Conservation (phyloP, 2,113 vertebrate species). For the Bambusicola thoracicus region DNA sequence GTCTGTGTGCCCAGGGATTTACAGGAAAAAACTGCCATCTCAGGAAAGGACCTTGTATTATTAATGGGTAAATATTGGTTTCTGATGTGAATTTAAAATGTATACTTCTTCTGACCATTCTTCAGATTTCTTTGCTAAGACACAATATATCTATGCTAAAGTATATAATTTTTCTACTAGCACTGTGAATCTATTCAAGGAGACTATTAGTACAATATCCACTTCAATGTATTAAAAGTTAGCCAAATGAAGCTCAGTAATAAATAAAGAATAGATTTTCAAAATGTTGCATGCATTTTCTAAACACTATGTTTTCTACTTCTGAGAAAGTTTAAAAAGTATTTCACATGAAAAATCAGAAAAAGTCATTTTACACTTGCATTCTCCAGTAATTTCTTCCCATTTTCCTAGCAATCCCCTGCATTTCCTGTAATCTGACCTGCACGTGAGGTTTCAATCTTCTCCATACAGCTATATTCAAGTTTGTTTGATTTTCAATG, state of each 20-base stretch:
- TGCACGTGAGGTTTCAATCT: background rate
- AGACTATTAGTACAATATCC: background rate
- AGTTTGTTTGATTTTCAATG: background rate
- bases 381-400: background rate
- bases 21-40: conserved; percentile 83
- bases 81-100: background rate
- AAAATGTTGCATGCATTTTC: background rate
- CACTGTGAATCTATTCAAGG: background rate
- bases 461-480: background rate
- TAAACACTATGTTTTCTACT: background rate
- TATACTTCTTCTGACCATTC: background rate
- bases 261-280: background rate
- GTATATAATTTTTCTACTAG: background rate
- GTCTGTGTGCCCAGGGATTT: conserved; percentile 85
- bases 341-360: background rate
- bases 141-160: background rate
- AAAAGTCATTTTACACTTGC: background rate
- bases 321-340: background rate
- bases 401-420: background rate
- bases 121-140: background rate
- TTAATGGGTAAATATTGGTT: conserved; percentile 82
- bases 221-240: background rate
- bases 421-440: background rate
- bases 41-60: conserved; percentile 82
- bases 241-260: background rate